Evolutionary conservation across 2,888 invertebrate species (phyloP).

Genomic region (Aphrophora alni): DNA sequence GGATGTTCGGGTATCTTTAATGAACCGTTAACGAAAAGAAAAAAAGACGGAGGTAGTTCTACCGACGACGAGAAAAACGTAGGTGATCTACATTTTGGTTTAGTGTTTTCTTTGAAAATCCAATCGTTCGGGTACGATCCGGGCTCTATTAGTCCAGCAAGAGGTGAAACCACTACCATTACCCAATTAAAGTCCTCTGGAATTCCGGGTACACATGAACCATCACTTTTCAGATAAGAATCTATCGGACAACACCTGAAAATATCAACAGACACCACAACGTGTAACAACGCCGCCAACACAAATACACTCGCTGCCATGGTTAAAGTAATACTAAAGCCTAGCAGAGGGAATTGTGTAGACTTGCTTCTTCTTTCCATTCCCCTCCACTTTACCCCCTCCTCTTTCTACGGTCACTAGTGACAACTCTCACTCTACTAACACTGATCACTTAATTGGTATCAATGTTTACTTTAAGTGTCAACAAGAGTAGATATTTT

Average conservation of each 20-base stretch:
- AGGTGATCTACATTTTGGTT: constrained; percentile 58
- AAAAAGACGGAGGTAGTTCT: constrained; percentile 56
- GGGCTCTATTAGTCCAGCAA: constrained; percentile 43
- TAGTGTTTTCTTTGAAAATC: constrained; percentile 56
- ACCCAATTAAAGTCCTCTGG: constrained; percentile 58
- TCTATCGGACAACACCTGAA: background rate
- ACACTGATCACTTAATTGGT: background rate
- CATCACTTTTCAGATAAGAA: background rate
- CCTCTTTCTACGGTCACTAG: background rate
- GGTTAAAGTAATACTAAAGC: background rate
- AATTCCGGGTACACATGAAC: background rate
- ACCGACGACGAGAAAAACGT: constrained; percentile 57
- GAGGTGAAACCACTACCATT: constrained; percentile 56
- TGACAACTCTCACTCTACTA: background rate
- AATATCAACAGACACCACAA: background rate
- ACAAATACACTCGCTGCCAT: background rate
- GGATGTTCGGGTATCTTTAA: constrained; percentile 60
- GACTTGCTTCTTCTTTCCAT: background rate
- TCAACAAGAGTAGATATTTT: background rate
- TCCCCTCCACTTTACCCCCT: background rate
- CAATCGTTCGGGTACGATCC: constrained; percentile 59
- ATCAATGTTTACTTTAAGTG: background rate
- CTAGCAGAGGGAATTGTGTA: background rate
- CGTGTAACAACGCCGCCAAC: background rate
- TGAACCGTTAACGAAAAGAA: constrained; percentile 71